These are phyloP conservation scores for Limnephilus rhombicus DNA, from an alignment of 2,888 invertebrate species.

Conservation along the genomic window DNA sequence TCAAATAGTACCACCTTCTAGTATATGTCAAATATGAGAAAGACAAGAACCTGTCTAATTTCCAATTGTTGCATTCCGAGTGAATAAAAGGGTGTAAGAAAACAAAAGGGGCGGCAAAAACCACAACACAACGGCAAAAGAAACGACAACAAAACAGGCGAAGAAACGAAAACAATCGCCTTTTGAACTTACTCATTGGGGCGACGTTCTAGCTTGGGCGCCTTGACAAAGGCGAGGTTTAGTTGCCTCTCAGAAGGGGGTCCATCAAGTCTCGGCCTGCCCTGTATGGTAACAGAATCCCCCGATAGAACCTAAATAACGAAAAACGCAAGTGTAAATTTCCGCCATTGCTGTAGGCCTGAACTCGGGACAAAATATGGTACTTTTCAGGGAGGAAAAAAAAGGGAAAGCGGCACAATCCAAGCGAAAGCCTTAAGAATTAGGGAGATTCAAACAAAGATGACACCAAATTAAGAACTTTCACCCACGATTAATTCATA, in stretches of 20 bases:
- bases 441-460: constrained; percentile 13
- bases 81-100: too few species aligned
- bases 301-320: constrained; percentile 92
- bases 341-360: constrained; percentile 34
- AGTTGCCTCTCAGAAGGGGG: constrained; percentile 96
- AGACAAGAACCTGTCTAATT: too few species aligned
- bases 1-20: too few species aligned
- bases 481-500: constrained; percentile 47
- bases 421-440: not conserved
- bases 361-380: constrained; percentile 27
- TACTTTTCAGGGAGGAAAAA: constrained; percentile 39
- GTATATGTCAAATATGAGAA: too few species aligned
- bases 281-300: constrained; percentile 95
- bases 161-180: too few species aligned
- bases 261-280: constrained; percentile 88
- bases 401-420: not conserved
- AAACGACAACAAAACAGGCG: too few species aligned
- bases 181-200: constrained; percentile 73
- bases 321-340: not conserved
- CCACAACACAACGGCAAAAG: too few species aligned
- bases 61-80: too few species aligned
- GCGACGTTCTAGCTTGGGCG: constrained; percentile 92
- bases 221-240: constrained; percentile 92
- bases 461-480: constrained; percentile 24
- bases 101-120: too few species aligned